Base-by-base conservation (phyloP, 2,113 vertebrate genomes). In the Pelusios castaneus region DNA sequence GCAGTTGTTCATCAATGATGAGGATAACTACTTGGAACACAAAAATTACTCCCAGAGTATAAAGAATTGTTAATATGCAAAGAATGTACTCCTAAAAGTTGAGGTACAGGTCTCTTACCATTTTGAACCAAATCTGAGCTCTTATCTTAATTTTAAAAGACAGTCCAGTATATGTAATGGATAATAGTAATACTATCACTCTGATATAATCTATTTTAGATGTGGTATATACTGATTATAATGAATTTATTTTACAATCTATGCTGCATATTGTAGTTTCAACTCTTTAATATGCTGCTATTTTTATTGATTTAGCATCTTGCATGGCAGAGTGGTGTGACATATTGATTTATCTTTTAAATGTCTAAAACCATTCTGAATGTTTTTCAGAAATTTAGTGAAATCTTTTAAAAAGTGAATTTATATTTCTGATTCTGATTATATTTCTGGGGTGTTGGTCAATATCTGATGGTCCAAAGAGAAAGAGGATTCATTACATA, bases 321-420 rank as follows among this genome's bases (percentile, higher is more conserved):
- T 88, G 22, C 76, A 84, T 80, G 91, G 92, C 75, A 90, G 58
- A 91, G 70, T 24, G 52, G 6, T 79, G 16, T 52, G 41, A 21
- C 0, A 47, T 83, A 87, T 92, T 94, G 85, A 96, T 96, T 93
- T 93, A 84, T 79, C 9, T 80, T 92, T 17, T 27, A 90, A 82
- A 24, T 17, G 82, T 51, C 56, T 75, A 93, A 47, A 90, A 47
- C 27, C 55, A 16, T 81, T 51, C 85, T 22, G 80, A 79, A 34
- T 3, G 49, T 82, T 88, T 86, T 88, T 75, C 22, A 38, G 55
- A 88, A 87, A 87, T 8, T 83, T 78, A 88, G 34, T 49, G 49
- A 92, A 91, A 34, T 82, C 16, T 84, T 55, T 89, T 89, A 38
- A 89, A 89, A 95, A 92, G 31, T 70, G 45, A 87, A 94, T 95